Conservation (phyloP, 2,113 vertebrate genomes). For the Heterochromis multidens region DNA sequence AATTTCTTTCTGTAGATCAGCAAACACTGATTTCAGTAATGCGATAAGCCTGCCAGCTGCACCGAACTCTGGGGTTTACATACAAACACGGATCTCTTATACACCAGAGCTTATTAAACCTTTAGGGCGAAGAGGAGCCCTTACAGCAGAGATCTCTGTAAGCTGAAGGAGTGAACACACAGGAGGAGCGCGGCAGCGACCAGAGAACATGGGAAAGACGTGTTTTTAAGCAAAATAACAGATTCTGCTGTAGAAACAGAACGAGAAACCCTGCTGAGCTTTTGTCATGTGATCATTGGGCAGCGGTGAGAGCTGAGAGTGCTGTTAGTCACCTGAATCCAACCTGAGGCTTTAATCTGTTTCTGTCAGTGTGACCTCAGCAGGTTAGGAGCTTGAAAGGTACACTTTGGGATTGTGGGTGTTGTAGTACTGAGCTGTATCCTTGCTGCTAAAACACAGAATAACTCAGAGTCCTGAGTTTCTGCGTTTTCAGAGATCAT, state of each 20-base stretch:
- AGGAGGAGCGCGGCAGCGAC: not conserved
- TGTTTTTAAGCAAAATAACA: not conserved
- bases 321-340: not conserved
- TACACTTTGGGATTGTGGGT: not conserved
- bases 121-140: not conserved
- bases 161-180: not conserved
- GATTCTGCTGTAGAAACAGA: not conserved
- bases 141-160: not conserved
- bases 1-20: not conserved
- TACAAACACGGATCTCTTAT: not conserved
- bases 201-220: not conserved
- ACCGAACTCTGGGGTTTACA: too few relatives aligned
- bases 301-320: not conserved
- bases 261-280: not conserved
- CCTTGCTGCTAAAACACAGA: too few relatives aligned
- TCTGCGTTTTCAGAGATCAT: too few relatives aligned
- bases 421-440: too few relatives aligned
- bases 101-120: not conserved
- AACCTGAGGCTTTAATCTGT: not conserved
- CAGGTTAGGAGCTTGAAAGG: not conserved
- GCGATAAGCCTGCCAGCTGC: not conserved
- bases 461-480: too few relatives aligned
- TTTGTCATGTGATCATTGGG: not conserved
- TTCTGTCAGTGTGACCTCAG: not conserved
- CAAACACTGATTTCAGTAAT: not conserved